These are phyloP conservation scores for Bombus fervidus DNA, from an alignment of 1,140 invertebrate species.

Conservation along the genomic window DNA sequence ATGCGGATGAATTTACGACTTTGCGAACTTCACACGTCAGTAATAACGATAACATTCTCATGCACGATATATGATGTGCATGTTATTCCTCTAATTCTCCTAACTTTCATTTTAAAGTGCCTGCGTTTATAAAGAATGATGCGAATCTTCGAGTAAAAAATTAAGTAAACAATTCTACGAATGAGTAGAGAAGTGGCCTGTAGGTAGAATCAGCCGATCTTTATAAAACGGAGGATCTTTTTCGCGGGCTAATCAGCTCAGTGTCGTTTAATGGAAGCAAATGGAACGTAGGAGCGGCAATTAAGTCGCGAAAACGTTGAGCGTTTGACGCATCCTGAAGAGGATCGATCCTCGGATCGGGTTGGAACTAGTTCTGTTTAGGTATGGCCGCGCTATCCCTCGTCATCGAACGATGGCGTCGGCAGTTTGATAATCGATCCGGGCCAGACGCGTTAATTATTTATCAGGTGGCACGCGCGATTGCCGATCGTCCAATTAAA, in stretches of 20 bases:
- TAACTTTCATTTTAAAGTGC: no score
- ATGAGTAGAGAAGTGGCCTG: background rate
- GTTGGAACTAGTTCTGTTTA: background rate
- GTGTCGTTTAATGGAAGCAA: conserved; percentile 9
- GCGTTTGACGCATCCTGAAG: no score
- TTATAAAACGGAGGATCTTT: background rate
- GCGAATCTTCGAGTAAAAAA: no score
- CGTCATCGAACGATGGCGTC: conserved; percentile 11
- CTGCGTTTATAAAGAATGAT: no score
- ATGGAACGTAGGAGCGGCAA: background rate
- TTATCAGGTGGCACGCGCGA: conserved; percentile 73
- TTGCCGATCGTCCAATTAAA: conserved; percentile 73
- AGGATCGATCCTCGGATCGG: conserved; percentile 19
- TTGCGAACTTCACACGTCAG: no score
- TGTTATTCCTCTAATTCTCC: no score
- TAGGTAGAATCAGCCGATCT: background rate
- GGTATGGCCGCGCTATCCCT: background rate
- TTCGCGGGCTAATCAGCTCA: background rate
- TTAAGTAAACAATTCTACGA: no score
- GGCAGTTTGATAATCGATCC: conserved; percentile 69
- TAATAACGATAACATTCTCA: no score
- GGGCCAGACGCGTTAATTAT: conserved; percentile 72
- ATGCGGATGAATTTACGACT: background rate
- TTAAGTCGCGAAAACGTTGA: conserved; percentile 4
- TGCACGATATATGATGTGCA: no score